Conservation (phyloP, 2,888 invertebrate species). For the Galerucella pusilla region DNA sequence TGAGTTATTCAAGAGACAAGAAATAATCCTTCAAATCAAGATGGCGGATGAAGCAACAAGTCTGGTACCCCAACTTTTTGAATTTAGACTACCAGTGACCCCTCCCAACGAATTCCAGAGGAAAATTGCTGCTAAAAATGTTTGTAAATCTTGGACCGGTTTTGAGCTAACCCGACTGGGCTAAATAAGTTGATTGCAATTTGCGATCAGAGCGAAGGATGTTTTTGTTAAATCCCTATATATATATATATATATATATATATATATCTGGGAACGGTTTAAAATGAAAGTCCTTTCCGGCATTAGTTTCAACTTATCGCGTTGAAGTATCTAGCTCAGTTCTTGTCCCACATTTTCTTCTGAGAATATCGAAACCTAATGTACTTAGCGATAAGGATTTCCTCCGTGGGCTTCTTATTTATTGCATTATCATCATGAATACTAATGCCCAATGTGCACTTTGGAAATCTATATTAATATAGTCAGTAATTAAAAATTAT, state of each 20-base stretch:
- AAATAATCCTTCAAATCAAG: too few species aligned
- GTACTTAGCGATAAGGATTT: constrained; percentile 25
- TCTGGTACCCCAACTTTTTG: too few species aligned
- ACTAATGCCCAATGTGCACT: constrained; percentile 18
- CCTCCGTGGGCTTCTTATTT: constrained; percentile 18
- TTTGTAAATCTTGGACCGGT: too few species aligned
- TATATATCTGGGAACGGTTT: not conserved
- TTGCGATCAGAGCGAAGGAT: not conserved
- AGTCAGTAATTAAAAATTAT: not conserved
- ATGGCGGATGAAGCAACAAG: too few species aligned
- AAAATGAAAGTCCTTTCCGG: constrained; percentile 9
- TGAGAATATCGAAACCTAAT: constrained; percentile 6
- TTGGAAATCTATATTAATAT: not conserved
- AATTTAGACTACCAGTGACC: too few species aligned
- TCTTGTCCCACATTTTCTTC: constrained; percentile 7
- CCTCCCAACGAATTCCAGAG: too few species aligned
- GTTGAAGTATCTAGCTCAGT: not conserved
- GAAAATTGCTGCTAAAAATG: too few species aligned
- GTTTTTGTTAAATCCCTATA: constrained; percentile 1
- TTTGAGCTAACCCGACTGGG: too few species aligned
- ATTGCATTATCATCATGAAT: constrained; percentile 23
- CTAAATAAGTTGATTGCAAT: not conserved
- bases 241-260: not conserved
- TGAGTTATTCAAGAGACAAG: too few species aligned
- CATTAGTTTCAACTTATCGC: constrained; percentile 6